These are phyloP conservation scores for Smittia sp. DNA, from an alignment of 2,888 invertebrate species.

Conservation along the genomic window DNA sequence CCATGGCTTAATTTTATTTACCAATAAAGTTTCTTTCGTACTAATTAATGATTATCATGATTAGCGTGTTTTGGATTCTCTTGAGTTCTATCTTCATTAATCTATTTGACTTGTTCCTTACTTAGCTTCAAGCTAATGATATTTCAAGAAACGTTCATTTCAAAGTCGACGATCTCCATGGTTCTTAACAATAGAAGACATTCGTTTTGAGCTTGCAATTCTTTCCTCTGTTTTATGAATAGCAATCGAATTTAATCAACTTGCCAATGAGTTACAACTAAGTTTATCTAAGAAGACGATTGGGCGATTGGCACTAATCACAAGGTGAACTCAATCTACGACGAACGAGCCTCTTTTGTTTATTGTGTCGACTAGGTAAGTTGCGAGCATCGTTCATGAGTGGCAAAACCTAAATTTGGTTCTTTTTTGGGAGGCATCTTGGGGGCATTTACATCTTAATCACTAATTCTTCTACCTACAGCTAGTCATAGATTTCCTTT, in stretches of 20 bases:
- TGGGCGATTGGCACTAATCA: constrained; percentile 12
- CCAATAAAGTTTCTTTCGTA: background rate
- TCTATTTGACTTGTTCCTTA: background rate
- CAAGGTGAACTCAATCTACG: background rate
- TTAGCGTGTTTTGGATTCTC: background rate
- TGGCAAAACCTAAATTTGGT: constrained; percentile 8
- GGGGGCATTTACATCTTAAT: background rate
- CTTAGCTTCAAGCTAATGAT: background rate
- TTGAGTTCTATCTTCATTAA: background rate
- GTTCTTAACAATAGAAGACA: too few species aligned
- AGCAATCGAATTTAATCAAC: too few species aligned
- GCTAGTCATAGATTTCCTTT: background rate
- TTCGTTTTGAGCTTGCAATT: too few species aligned
- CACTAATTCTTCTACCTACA: background rate
- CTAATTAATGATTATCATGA: constrained; percentile 4
- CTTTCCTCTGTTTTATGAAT: too few species aligned
- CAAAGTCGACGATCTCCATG: too few species aligned
- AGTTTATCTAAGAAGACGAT: too few species aligned
- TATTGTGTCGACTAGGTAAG: background rate
- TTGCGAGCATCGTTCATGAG: background rate
- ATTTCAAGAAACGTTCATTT: too few species aligned
- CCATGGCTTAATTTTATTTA: background rate
- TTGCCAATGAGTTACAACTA: too few species aligned
- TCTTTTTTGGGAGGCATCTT: constrained; percentile 19
- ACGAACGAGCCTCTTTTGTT: background rate